Evolutionary conservation across 2,797 vertebrate genomes (phyloP).

Genomic region (Australoheros facetus): DNA sequence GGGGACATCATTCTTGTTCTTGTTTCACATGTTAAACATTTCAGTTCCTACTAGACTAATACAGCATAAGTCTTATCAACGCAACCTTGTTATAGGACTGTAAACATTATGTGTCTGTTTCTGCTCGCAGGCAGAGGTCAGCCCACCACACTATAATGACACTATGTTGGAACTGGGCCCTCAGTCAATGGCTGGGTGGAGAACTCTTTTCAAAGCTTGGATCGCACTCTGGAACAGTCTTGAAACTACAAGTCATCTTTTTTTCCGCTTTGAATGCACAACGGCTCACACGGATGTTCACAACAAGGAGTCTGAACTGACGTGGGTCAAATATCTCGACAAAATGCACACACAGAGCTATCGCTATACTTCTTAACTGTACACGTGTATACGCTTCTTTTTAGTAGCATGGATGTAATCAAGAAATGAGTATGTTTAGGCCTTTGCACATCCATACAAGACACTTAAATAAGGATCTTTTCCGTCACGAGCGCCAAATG

Average conservation of each 20-base stretch:
- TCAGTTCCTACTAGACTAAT: background rate
- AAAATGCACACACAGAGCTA: constrained; percentile 25
- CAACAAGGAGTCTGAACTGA: constrained; percentile 33
- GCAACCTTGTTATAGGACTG: background rate
- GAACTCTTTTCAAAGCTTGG: constrained; percentile 24
- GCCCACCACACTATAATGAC: constrained; percentile 93
- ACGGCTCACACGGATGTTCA: constrained; percentile 34
- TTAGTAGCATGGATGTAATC: constrained; percentile 60
- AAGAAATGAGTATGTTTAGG: constrained; percentile 42
- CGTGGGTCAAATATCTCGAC: constrained; percentile 11
- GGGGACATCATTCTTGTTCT: background rate
- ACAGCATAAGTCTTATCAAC: background rate
- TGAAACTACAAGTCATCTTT: constrained; percentile 19
- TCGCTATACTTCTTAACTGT: constrained; percentile 28
- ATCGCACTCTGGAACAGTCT: constrained; percentile 20
- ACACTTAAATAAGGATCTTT: constrained; percentile 19
- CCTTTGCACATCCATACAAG: constrained; percentile 47
- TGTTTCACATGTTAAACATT: background rate
- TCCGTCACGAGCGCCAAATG: constrained; percentile 20
- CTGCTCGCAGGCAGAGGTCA: constrained; percentile 89
- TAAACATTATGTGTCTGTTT: background rate
- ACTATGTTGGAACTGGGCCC: constrained; percentile 42
- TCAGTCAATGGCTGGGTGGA: constrained; percentile 10
- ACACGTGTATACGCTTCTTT: constrained; percentile 49
- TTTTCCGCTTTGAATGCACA: constrained; percentile 42